Conservation (phyloP, 2,888 invertebrate species). For the Altica lythri region DNA sequence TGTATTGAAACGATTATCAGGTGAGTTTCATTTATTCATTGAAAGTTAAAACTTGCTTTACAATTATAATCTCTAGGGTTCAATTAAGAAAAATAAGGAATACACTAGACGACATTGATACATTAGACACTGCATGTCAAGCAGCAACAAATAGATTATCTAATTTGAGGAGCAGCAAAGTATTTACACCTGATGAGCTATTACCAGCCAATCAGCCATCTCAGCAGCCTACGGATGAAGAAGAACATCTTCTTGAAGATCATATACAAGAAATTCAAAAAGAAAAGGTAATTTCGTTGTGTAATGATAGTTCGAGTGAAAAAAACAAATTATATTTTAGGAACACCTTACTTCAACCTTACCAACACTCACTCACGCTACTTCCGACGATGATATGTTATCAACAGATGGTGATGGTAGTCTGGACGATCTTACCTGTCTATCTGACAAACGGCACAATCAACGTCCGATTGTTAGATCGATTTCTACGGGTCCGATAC, state of each 20-base stretch:
- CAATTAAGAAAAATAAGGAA: slow-evolving; percentile 83
- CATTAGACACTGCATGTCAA: slow-evolving; percentile 83
- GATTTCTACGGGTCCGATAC: slow-evolving; percentile 52
- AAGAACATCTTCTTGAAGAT: slow-evolving; percentile 75
- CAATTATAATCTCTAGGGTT: too few relatives aligned
- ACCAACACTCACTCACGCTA: slow-evolving; percentile 79
- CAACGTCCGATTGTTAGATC: slow-evolving; percentile 52
- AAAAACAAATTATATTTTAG: background rate
- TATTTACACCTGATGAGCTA: slow-evolving; percentile 66
- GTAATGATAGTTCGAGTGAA: background rate
- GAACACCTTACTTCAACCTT: slow-evolving; percentile 78
- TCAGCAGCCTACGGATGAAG: slow-evolving; percentile 62
- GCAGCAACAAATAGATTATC: slow-evolving; percentile 82
- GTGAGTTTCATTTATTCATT: slow-evolving; percentile 44
- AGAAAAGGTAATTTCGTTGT: slow-evolving; percentile 62
- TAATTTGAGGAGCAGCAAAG: slow-evolving; percentile 75
- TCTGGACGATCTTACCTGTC: slow-evolving; percentile 64
- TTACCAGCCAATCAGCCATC: slow-evolving; percentile 49
- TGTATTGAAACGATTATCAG: slow-evolving; percentile 90
- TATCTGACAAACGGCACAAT: slow-evolving; percentile 44
- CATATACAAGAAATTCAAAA: slow-evolving; percentile 82
- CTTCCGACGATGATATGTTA: slow-evolving; percentile 86
- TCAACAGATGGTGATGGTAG: slow-evolving; percentile 80
- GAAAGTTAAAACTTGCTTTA: too few relatives aligned
- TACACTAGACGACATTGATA: slow-evolving; percentile 87